phyloP scores from a whole-genome alignment of 2,113 vertebrate genomes.

The Oryzias woworae region DNA sequence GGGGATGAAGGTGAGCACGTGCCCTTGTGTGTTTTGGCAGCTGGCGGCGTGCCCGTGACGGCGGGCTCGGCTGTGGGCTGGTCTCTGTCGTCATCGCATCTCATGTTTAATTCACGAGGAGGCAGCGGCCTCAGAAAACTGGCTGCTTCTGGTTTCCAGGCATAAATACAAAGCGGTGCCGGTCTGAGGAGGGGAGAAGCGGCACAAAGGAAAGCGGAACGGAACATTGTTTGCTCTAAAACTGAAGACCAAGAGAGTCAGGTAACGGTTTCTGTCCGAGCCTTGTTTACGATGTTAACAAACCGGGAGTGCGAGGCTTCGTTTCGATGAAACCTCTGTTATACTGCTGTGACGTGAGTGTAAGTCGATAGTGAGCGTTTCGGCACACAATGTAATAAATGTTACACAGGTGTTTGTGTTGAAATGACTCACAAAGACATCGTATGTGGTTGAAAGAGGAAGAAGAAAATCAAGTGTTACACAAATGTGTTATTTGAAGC shows the following conservation, averaged over 20 bases:
- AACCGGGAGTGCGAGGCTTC: too few species aligned
- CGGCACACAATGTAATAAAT: not conserved
- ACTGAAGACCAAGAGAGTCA: slow-evolving; percentile 76
- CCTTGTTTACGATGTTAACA: too few species aligned
- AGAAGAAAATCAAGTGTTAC: too few species aligned
- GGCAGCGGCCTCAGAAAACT: slow-evolving; percentile 73
- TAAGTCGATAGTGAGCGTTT: not conserved
- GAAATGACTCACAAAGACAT: not conserved
- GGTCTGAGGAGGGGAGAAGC: slow-evolving; percentile 47
- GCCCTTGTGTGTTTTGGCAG: not conserved
- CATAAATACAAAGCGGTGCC: slow-evolving; percentile 79
- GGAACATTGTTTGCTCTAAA: slow-evolving; percentile 49
- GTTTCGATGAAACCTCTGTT: too few species aligned
- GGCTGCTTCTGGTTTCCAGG: slow-evolving; percentile 83
- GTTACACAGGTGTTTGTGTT: slow-evolving; percentile 19
- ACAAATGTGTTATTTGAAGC: too few species aligned
- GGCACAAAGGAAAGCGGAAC: slow-evolving; percentile 66
- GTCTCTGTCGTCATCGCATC: slow-evolving; percentile 38
- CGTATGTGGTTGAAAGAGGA: too few species aligned
- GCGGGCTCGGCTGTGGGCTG: slow-evolving; percentile 30
- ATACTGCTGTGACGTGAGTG: not conserved
- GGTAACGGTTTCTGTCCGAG: slow-evolving; percentile 53
- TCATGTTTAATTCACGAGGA: slow-evolving; percentile 73
- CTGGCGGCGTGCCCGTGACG: not conserved
- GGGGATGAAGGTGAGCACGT: slow-evolving; percentile 1